phyloP scores from a whole-genome alignment of 2,888 invertebrate genomes.

The Lasioglossum figueresi region DNA sequence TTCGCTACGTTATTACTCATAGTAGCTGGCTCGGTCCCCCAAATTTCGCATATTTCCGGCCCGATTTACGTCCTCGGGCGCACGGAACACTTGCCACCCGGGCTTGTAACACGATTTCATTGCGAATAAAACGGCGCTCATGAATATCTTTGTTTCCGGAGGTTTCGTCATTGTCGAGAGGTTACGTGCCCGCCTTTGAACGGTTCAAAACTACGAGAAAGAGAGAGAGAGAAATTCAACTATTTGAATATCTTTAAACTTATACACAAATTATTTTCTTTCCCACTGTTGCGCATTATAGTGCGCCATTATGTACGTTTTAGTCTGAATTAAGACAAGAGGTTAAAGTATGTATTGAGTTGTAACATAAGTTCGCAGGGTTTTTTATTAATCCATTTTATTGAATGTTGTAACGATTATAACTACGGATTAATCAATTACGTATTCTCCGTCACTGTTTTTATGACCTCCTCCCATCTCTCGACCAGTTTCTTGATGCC shows the following conservation, averaged over 20 bases:
- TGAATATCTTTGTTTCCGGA: background rate
- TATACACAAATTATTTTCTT: too few species aligned
- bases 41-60: slow-evolving; percentile 1
- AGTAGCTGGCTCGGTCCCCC: background rate
- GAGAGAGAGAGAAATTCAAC: background rate
- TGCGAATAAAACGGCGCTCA: background rate
- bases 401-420: too few species aligned
- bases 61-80: slow-evolving; percentile 17
- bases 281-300: too few species aligned
- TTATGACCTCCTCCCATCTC: too few species aligned
- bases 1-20: slow-evolving; percentile 9
- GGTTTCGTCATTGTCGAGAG: background rate
- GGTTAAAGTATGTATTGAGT: too few species aligned
- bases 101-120: background rate
- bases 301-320: too few species aligned
- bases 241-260: background rate
- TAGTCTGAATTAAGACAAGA: too few species aligned
- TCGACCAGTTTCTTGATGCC: too few species aligned
- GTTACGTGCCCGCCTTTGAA: background rate
- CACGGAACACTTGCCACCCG: background rate
- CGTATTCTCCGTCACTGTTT: too few species aligned
- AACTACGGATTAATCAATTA: too few species aligned
- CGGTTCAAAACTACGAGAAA: background rate
- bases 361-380: too few species aligned
- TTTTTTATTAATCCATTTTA: too few species aligned